Conservation (phyloP, 1,140 invertebrate genomes). For the Limonius californicus region DNA sequence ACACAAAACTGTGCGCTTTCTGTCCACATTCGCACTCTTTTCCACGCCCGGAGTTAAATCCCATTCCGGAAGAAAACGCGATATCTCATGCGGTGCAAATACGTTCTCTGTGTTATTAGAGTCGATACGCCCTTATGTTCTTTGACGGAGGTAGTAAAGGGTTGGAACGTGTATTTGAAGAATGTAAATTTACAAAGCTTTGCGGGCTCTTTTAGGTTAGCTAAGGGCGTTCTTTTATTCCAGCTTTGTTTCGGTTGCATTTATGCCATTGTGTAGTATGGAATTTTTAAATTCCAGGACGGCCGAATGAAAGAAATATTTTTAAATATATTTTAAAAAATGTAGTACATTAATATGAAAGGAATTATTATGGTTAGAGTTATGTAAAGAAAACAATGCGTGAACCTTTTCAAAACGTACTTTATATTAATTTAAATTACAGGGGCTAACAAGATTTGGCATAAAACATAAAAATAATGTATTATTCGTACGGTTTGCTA, state of each 20-base stretch:
- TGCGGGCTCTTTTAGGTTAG: conserved; percentile 30
- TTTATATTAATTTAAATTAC: no score
- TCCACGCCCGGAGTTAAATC: background rate
- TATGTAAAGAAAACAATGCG: no score
- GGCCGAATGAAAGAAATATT: background rate
- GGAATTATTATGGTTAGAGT: background rate
- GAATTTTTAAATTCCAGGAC: conserved; percentile 1
- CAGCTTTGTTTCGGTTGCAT: conserved; percentile 9
- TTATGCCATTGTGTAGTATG: background rate
- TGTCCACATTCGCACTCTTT: background rate
- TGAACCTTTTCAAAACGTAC: no score
- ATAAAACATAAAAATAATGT: no score
- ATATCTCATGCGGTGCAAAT: background rate
- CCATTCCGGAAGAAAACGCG: background rate
- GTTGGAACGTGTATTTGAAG: conserved; percentile 32
- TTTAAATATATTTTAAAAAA: background rate
- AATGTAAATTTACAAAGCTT: conserved; percentile 36
- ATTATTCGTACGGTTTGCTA: no score
- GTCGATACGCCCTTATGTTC: conserved; percentile 26
- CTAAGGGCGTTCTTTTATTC: conserved; percentile 28
- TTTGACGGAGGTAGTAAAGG: conserved; percentile 29
- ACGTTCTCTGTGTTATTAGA: conserved; percentile 11
- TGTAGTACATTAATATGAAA: background rate
- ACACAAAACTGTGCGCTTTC: conserved; percentile 14
- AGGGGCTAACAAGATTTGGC: no score